Evolutionary conservation across 2,113 vertebrate genomes (phyloP).

Genomic region (Eurypyga helias): DNA sequence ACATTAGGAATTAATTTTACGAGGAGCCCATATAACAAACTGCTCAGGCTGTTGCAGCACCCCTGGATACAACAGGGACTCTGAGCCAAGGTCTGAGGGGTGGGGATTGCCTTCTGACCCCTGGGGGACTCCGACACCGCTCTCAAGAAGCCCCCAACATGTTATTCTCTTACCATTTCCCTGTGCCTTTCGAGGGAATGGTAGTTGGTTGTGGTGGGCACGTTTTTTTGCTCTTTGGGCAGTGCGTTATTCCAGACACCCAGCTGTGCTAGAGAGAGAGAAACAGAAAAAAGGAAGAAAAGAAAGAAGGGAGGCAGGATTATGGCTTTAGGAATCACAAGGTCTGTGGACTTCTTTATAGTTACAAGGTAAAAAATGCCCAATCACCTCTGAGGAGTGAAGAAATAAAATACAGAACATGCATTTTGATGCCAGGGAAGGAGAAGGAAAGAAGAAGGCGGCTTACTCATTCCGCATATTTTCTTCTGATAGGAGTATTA

Average conservation of each 20-base stretch:
- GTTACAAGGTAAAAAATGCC: neutral
- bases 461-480: neutral
- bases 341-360: neutral
- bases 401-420: neutral
- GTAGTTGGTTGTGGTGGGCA: neutral
- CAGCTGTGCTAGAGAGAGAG: neutral
- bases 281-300: neutral
- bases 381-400: neutral
- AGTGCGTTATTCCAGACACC: neutral
- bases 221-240: neutral
- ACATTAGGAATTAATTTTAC: neutral
- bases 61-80: neutral
- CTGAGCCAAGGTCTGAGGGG: neutral
- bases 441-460: neutral
- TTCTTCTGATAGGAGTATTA: constrained; percentile 20
- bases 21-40: neutral
- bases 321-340: neutral
- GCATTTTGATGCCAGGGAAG: neutral
- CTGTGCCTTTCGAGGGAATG: neutral
- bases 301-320: neutral
- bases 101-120: neutral
- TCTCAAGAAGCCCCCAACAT: neutral
- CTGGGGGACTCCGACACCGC: neutral
- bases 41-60: neutral
- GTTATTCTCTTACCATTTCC: neutral